Conservation (phyloP, 2,888 invertebrate genomes). For the Terebella lapidaria region DNA sequence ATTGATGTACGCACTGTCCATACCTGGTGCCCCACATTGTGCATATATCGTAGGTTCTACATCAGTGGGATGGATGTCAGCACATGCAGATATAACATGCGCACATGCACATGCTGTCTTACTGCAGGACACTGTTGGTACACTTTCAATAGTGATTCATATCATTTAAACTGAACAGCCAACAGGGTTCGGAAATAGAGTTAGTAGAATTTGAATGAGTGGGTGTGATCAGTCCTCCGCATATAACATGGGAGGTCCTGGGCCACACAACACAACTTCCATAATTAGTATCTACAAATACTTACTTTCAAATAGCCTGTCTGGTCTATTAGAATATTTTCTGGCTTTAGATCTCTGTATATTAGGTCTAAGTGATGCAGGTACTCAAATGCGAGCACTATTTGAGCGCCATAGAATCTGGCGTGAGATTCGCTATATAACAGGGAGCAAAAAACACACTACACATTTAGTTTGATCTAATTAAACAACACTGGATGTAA, state of each 20-base stretch:
- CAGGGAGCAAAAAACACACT: neutral
- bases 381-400: slow-evolving; percentile 98
- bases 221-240: neutral
- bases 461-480: neutral
- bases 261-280: no score
- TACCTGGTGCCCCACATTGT: no score
- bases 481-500: no score
- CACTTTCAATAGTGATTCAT: no score
- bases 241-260: neutral
- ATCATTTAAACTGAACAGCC: no score
- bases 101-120: no score
- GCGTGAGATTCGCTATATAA: slow-evolving; percentile 85
- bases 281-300: neutral
- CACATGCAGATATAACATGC: no score
- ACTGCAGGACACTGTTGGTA: no score
- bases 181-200: no score
- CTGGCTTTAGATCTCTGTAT: slow-evolving; percentile 96
- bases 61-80: no score
- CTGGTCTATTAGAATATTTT: slow-evolving; percentile 93
- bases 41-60: no score
- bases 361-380: slow-evolving; percentile 98
- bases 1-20: no score
- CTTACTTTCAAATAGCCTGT: slow-evolving; percentile 60
- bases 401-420: slow-evolving; percentile 98
- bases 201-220: neutral